Conservation (phyloP, 2,113 vertebrate genomes). For the Pterocles gutturalis region DNA sequence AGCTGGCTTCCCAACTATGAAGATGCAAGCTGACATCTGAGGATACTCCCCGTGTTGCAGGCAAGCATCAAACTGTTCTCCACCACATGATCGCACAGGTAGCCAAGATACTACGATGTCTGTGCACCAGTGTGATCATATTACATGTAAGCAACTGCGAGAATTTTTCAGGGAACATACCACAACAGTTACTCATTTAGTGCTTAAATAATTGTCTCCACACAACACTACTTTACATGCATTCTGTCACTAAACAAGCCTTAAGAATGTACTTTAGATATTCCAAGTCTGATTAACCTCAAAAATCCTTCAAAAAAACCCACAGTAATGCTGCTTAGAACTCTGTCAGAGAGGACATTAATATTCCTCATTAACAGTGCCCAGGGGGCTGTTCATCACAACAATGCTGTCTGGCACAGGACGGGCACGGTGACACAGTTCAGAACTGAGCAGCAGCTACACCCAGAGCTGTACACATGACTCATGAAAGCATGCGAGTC, state of each 20-base stretch:
- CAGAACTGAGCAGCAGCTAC: neutral
- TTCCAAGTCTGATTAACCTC: neutral
- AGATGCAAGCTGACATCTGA: neutral
- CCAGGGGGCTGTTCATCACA: neutral
- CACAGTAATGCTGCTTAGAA: neutral
- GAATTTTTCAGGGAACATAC: neutral
- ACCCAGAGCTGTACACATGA: neutral
- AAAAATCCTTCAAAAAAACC: neutral
- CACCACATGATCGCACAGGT: neutral
- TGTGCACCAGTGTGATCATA: neutral
- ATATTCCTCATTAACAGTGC: neutral
- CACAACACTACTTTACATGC: neutral
- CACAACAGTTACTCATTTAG: neutral
- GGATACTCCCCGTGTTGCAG: neutral
- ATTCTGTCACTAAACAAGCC: neutral
- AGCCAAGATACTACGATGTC: neutral
- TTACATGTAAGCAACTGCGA: neutral
- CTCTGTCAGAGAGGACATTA: neutral
- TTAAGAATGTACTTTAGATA: neutral
- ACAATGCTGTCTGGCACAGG: rapidly evolving
- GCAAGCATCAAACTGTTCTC: neutral
- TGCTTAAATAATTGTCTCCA: neutral
- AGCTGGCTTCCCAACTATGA: neutral
- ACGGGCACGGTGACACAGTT: rapidly evolving
- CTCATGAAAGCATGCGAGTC: neutral